Base-by-base conservation (phyloP, 1,140 invertebrate species). In the Microvelia longipes region DNA sequence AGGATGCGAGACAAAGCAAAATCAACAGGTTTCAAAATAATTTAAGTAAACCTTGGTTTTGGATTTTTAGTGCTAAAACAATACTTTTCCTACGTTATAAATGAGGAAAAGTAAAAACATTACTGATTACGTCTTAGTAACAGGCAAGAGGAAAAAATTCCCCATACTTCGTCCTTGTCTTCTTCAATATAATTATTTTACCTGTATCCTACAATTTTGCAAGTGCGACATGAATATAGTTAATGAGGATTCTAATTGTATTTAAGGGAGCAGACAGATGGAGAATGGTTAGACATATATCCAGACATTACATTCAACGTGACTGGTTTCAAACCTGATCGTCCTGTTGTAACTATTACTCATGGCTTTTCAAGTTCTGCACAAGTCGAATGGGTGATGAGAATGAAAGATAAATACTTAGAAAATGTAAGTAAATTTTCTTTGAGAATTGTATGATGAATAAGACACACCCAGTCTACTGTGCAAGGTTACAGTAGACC, bases 301-400 rank as follows among this genome's bases (percentile, higher is more conserved):
- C 35, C 35, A 50, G 19, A 50, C 19, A 50, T 50, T 50, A 50
- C 35, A 50, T 50, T 50, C 35, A 50, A 50, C 19, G 19, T 50
- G 5, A 50, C 73, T 0, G 70, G 73, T 19, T 77, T 73, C 50
- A 60, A 76, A 50, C 25, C 72, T 1, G 69, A 68, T 0, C 71
- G 73, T n/a, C 29, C 28, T 1, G 77, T 76, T 13, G 72, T 71
- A 28, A 73, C 77, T 60, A 74, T 78, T 13, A 74, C 73, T 13
- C 77, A 78, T 65, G 77, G 77, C 60, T 77, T 76, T 65, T 67
- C 72, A 26, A 75, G 73, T 35, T 70, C 71, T 28, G 71, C 72
- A 0, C 71, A 75, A 68, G 65, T 61, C 30, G 65, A 70, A 15
- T 78, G 77, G 77, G 60, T 77, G 62, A 14, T 65, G 2, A 68